Conservation (phyloP, 2,888 invertebrate genomes). For the Pheosia gnoma region DNA sequence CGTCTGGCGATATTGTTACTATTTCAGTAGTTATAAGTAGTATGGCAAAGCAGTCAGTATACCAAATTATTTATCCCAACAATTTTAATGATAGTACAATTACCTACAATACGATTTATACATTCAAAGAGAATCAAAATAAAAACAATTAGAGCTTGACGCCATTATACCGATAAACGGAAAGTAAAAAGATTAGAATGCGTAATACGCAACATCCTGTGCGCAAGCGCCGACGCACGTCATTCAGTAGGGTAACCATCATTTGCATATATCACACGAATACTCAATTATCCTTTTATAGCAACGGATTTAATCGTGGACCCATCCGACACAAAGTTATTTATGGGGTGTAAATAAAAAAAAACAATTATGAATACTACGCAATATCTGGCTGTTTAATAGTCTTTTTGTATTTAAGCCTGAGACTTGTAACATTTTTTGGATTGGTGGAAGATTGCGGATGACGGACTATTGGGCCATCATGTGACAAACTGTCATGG, state of each 20-base stretch:
- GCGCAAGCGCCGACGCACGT: slow-evolving; percentile 30
- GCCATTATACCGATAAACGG: slow-evolving; percentile 29
- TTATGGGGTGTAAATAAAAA: too few relatives aligned
- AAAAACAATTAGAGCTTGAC: slow-evolving; percentile 6
- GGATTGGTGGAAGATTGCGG: too few relatives aligned
- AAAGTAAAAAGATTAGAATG: slow-evolving; percentile 47
- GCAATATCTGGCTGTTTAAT: not conserved
- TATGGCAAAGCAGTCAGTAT: too few relatives aligned
- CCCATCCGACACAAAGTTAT: not conserved
- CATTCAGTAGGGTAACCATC: slow-evolving; percentile 37
- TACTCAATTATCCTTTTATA: not conserved
- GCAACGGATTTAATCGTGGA: not conserved
- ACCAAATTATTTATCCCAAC: too few relatives aligned
- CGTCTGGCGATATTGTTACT: too few relatives aligned
- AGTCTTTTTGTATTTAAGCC: not conserved
- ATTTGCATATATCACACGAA: not conserved
- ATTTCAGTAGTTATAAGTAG: too few relatives aligned
- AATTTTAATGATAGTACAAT: too few relatives aligned
- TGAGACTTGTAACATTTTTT: not conserved
- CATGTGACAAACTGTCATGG: too few relatives aligned
- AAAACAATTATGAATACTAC: too few relatives aligned
- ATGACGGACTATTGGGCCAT: too few relatives aligned
- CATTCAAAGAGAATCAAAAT: not conserved
- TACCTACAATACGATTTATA: not conserved
- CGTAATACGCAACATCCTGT: slow-evolving; percentile 63